Conservation (phyloP, 1,140 invertebrate genomes). For the Conopomorpha cramerella region DNA sequence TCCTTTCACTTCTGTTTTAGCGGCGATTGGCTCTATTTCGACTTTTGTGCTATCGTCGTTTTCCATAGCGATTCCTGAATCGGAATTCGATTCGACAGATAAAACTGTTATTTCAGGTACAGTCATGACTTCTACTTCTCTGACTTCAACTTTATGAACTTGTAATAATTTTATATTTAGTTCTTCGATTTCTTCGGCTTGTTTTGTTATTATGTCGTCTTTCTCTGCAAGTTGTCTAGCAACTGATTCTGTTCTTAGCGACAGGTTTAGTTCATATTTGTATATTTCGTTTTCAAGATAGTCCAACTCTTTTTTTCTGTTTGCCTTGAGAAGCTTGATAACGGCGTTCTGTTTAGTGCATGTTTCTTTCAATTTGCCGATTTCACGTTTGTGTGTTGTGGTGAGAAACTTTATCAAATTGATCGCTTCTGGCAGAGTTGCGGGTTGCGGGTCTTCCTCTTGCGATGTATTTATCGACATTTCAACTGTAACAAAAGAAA, state of each 20-base stretch:
- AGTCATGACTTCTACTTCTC: not conserved
- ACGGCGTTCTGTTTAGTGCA: conserved; percentile 32
- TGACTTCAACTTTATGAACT: conserved; percentile 18
- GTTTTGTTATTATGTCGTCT: conserved; percentile 37
- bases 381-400: conserved; percentile 44
- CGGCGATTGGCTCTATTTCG: conserved; percentile 22
- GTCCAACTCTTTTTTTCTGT: conserved; percentile 45
- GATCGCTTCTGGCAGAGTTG: conserved; percentile 41
- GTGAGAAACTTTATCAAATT: conserved; percentile 47
- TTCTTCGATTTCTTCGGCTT: conserved; percentile 35
- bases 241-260: conserved; percentile 32
- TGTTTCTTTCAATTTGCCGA: conserved; percentile 28
- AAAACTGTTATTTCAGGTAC: conserved; percentile 32
- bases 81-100: conserved; percentile 39
- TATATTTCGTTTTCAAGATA: conserved; percentile 40
- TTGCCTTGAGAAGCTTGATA: conserved; percentile 40
- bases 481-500: conserved; percentile 28
- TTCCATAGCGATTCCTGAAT: conserved; percentile 43
- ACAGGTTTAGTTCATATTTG: conserved; percentile 44
- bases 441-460: conserved; percentile 32
- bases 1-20: conserved; percentile 35
- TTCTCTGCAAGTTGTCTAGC: conserved; percentile 36
- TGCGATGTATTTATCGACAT: conserved; percentile 19
- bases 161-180: conserved; percentile 31
- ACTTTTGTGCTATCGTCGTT: conserved; percentile 26